phyloP scores from a whole-genome alignment of 2,888 invertebrate species.

The Tinea trinotella region DNA sequence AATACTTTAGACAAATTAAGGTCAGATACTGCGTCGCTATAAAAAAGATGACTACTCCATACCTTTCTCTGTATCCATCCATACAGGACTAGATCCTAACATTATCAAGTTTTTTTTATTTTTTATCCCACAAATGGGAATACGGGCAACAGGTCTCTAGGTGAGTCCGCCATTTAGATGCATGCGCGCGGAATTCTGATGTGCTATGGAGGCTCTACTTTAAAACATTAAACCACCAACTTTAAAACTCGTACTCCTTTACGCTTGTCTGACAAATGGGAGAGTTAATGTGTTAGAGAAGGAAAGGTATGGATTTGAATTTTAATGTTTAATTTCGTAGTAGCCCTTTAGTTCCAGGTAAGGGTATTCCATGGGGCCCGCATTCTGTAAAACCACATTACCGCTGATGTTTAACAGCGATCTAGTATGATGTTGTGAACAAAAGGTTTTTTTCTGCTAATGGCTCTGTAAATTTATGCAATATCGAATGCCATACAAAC shows the following conservation, averaged over 20 bases:
- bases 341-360: constrained; percentile 1
- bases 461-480: background rate
- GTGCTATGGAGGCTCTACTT: constrained; percentile 46
- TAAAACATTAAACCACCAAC: background rate
- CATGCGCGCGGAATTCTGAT: constrained; percentile 54
- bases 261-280: background rate
- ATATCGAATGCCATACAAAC: background rate
- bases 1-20: too few relatives aligned
- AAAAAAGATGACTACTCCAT: constrained; percentile 43
- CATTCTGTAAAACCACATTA: constrained; percentile 23
- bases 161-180: constrained; percentile 36
- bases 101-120: constrained; percentile 53
- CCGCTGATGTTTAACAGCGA: constrained; percentile 6
- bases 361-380: constrained; percentile 27
- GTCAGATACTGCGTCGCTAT: too few relatives aligned
- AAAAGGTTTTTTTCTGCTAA: background rate
- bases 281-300: background rate
- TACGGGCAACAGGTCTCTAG: constrained; percentile 72
- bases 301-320: background rate
- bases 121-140: constrained; percentile 61
- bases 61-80: constrained; percentile 28
- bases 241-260: background rate
- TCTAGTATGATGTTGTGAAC: constrained; percentile 8
- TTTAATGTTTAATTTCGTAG: background rate
- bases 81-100: constrained; percentile 60